A percentile compares a stretch with the other conserved stretches of the same genome.
Evolutionary conservation across 2,113 vertebrate species (phyloP).

Genomic region (Elaphurus davidianus): DNA sequence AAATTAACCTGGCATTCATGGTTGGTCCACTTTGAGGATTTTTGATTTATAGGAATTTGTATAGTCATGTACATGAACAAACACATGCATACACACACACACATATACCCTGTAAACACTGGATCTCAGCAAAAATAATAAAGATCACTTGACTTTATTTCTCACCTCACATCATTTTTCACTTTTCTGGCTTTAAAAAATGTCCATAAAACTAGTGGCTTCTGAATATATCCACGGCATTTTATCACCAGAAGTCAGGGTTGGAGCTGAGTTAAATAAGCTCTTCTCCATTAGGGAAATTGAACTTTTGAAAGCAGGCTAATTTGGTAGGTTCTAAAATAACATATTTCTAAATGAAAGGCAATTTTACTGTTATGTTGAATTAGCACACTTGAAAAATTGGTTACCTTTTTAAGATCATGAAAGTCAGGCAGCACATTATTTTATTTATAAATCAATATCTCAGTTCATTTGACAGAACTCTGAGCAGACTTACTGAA

Average conservation of each 20-base stretch:
- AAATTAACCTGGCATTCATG: neutral
- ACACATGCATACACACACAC: neutral
- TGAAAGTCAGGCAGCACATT: neutral
- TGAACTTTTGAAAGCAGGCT: neutral
- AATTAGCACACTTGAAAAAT: constrained; percentile 19
- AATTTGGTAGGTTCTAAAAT: neutral
- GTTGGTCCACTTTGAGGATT: neutral
- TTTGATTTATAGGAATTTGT: neutral
- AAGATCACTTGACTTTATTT: neutral
- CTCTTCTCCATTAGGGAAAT: neutral
- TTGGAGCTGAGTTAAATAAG: neutral
- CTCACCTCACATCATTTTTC: neutral
- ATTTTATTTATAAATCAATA: constrained; percentile 26
- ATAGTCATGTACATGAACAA: neutral
- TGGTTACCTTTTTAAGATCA: neutral
- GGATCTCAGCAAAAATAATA: neutral
- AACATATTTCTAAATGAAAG: neutral
- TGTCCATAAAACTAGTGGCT: neutral
- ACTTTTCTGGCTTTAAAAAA: neutral
- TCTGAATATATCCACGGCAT: neutral
- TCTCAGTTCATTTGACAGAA: neutral
- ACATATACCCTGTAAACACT: neutral
- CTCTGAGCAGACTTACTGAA: neutral
- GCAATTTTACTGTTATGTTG: neutral
- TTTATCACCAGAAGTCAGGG: neutral